Base-by-base conservation (phyloP, 30 jellyfish, hydroid and myxozoan genomes). In the Phacellophora camtschatica region DNA sequence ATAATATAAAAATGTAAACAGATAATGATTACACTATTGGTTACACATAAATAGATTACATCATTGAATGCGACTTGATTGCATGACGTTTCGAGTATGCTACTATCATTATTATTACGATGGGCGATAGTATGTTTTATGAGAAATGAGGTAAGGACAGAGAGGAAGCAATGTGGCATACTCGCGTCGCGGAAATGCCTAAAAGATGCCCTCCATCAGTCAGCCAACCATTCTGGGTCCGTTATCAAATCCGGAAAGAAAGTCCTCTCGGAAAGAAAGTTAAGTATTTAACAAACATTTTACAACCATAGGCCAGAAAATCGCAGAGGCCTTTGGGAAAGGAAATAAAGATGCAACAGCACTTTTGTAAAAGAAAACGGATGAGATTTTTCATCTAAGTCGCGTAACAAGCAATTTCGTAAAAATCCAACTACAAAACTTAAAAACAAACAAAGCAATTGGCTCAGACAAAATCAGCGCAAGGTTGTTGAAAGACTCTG, bases 391-490 rank as follows among this genome's bases (percentile, higher is more conserved):
- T 76, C 85, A 43, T 7, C 85, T 71, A 77, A 18, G 78, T 77
- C 81, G 6, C 81, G 71, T 61, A 77, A 77, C 89, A 77, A 77
- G 71, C 81, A 37, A 77, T 42, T 57, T 57, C 71, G 81, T 77
- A 45, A 77, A 77, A 54, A 30, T 61, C 49, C 89, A 77, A 75
- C 67, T 75, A 32, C 66, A 54, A 75, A 75, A 18, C 57, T 75
- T 53, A 39, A 54, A 57, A 75, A 75, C 80, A 75, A 75, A 75
- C 80, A 75, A 75, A 57, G 88, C 81, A 57, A 75, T 75, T 75
- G 78, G 88, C 86, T 75, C 33, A 54, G 81, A 75, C 80, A 56
- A 75, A 75, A 75, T 75, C 66, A 75, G 89, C 76, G 55, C 82
- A 57, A 33, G 71, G 89, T 61, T 77, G 30, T 77, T 77, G 49